Evolutionary conservation across 2,797 vertebrate species (phyloP).

Genomic region (Neomorphus geoffroyi): DNA sequence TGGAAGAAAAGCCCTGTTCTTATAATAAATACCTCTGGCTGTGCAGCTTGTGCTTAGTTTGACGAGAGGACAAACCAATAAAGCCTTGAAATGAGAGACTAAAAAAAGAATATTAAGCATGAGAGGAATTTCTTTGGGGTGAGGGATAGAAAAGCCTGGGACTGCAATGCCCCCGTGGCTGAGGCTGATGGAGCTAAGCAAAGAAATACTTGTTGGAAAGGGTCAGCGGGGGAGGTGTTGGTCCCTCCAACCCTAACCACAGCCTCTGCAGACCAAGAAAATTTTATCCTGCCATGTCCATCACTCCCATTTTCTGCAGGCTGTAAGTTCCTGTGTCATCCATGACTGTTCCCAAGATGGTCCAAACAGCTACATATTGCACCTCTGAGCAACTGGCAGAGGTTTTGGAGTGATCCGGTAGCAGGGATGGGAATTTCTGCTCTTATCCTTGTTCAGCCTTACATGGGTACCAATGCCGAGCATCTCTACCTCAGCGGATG

Average conservation of each 20-base stretch:
- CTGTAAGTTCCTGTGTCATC: not conserved
- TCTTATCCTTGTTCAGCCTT: not conserved
- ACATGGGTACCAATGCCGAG: rapidly evolving
- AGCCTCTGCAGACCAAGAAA: not conserved
- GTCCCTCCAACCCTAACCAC: not conserved
- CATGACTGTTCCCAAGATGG: not conserved
- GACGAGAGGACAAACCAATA: not conserved
- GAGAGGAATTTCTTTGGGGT: not conserved
- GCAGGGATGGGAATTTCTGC: not conserved
- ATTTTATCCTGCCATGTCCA: not conserved
- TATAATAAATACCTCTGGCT: not conserved
- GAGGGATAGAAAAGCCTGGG: not conserved
- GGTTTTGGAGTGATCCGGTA: not conserved
- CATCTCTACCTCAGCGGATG: not conserved
- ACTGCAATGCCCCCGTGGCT: not conserved
- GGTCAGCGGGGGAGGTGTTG: not conserved
- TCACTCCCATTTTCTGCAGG: not conserved
- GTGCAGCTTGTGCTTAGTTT: not conserved
- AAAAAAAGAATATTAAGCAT: not conserved
- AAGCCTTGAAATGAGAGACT: not conserved
- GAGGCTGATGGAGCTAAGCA: not conserved
- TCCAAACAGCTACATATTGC: not conserved
- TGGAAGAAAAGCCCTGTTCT: not conserved
- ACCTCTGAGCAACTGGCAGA: not conserved
- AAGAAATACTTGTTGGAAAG: not conserved